Evolutionary conservation across 2,888 invertebrate genomes (phyloP), one percentile per base, ranked within the genome.

Genomic region (Drosophila subquinaria): DNA sequence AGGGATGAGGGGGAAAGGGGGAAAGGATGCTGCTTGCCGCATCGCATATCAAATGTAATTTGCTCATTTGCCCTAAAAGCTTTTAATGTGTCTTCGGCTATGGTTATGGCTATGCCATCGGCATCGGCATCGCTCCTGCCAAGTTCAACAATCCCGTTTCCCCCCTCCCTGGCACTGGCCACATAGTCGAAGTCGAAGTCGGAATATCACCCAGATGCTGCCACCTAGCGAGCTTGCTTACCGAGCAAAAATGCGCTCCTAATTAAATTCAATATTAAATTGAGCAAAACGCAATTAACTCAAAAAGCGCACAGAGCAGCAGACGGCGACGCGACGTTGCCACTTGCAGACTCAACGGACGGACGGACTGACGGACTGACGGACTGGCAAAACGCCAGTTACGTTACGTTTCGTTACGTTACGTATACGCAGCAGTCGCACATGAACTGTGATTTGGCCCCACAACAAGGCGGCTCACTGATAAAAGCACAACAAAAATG

Each of bases 231-330:
- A 38, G 38, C 68, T 71, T 64, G 73, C 83, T 79, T 79, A 79
- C 73, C 79, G 69, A 77, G 79, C 76, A 85, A 82, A 89, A 89
- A 89, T 83, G 85, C 81, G 82, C 80, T 74, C 82, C 81, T 83
- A 90, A 90, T 91, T 91, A 90, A 91, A 89, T 91, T 89, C 79
- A 89, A 86, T 85, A 89, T 89, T 89, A 89, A 90, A 90, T 89
- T 90, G 81, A 90, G 86, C 85, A 82, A 89, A 89, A 91, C 91
- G 85, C 86, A 89, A 90, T 90, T 90, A 91, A 90, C 87, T 81
- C 81, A 82, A 84, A 89, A 87, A 87, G 81, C 78, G 76, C 68
- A 53, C 73, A 68, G 48, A 66, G 60, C 72, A 35, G 48, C 51
- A 53, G 50, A 38, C 62, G 52, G 52, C 55, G 23, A 17, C 50